Evolutionary conservation across 2,113 vertebrate species (phyloP).

Genomic region (Struthio camelus): DNA sequence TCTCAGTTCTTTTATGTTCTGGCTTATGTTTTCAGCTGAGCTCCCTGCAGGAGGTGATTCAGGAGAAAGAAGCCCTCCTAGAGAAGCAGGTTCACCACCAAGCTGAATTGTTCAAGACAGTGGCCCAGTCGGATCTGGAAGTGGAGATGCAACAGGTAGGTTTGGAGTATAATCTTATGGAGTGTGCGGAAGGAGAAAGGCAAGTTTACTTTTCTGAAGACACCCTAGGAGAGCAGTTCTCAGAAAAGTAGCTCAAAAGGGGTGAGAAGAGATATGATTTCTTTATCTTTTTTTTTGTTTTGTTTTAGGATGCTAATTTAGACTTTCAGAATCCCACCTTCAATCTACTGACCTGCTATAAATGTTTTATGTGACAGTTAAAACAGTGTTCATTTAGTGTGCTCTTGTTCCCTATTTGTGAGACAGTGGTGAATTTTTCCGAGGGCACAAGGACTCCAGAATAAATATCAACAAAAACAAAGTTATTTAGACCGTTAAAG

Average conservation of each 20-base stretch:
- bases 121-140: slow-evolving; percentile 71
- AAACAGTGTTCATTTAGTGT: neutral
- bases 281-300: neutral
- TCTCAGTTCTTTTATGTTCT: neutral
- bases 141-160: slow-evolving; percentile 86
- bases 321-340: neutral
- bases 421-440: neutral
- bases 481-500: neutral
- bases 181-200: neutral
- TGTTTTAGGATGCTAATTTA: neutral
- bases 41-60: slow-evolving; percentile 82
- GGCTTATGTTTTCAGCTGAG: slow-evolving; percentile 77
- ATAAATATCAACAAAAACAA: neutral
- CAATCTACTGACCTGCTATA: neutral
- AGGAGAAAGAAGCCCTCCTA: slow-evolving; percentile 88
- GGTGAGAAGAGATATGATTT: neutral
- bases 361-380: neutral
- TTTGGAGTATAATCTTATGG: neutral
- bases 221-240: neutral
- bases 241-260: neutral
- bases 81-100: slow-evolving; percentile 86
- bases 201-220: neutral
- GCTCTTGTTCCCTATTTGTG: neutral
- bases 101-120: slow-evolving; percentile 81
- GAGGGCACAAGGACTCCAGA: neutral